Evolutionary conservation across 2,113 vertebrate species (phyloP).

Genomic region (Eubucco bourcierii): DNA sequence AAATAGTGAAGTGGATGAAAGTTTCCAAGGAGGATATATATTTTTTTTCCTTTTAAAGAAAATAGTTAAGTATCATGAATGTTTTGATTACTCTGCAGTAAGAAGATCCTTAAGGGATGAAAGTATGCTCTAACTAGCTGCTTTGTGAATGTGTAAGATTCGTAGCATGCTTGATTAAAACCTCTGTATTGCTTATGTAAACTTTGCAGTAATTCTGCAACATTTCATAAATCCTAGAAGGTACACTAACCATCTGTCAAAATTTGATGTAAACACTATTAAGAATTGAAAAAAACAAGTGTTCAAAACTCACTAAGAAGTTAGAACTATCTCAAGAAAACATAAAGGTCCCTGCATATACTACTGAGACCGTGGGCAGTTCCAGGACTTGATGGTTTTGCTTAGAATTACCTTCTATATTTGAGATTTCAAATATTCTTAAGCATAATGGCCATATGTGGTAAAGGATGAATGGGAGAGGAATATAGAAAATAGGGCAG

Average conservation of each 20-base stretch:
- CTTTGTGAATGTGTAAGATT: not conserved
- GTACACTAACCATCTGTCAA: not conserved
- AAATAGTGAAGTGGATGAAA: not conserved
- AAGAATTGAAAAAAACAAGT: not conserved
- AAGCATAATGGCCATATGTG: not conserved
- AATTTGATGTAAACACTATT: not conserved
- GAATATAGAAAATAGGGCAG: not conserved
- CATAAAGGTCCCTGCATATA: not conserved
- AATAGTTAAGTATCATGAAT: not conserved
- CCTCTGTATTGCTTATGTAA: not conserved
- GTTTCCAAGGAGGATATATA: not conserved
- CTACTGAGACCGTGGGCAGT: not conserved
- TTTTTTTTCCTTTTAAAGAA: not conserved
- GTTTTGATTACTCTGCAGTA: constrained; percentile 38
- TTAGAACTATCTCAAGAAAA: not conserved
- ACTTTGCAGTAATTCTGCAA: not conserved
- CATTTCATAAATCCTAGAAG: not conserved
- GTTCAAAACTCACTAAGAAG: not conserved
- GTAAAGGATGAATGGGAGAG: not conserved
- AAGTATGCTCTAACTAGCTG: not conserved
- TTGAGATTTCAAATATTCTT: not conserved
- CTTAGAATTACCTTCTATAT: not conserved
- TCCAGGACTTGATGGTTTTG: not conserved
- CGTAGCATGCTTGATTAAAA: constrained; percentile 27
- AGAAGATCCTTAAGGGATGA: not conserved